phyloP scores from a whole-genome alignment of 2,797 vertebrate species.

The Discoglossus pictus region DNA sequence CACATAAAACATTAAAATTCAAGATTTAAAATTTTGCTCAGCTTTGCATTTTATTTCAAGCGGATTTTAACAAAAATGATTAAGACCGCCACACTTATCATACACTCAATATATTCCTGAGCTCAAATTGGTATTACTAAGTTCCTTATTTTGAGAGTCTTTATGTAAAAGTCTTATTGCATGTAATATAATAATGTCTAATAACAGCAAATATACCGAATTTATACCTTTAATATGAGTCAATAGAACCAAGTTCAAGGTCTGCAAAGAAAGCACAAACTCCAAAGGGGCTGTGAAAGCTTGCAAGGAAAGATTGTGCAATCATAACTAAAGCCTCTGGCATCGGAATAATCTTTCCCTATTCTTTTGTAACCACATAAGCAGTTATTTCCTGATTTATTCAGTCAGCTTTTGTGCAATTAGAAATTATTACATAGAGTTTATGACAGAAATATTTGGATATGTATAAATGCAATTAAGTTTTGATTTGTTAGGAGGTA shows the following conservation, averaged over 20 bases:
- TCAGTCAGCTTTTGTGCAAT: slow-evolving; percentile 9
- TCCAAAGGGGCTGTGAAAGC: not conserved
- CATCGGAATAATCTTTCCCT: not conserved
- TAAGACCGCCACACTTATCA: too few relatives aligned
- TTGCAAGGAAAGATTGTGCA: slow-evolving; percentile 3
- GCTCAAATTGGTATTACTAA: too few relatives aligned
- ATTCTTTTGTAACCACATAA: slow-evolving; percentile 7
- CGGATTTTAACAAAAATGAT: too few relatives aligned
- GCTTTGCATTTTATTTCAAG: too few relatives aligned
- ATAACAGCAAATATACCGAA: not conserved
- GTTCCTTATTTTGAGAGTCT: too few relatives aligned
- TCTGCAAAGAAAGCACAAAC: not conserved
- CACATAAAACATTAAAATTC: too few relatives aligned
- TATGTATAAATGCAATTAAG: slow-evolving; percentile 13
- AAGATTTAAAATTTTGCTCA: too few relatives aligned
- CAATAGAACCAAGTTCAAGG: not conserved
- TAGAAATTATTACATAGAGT: slow-evolving; percentile 10
- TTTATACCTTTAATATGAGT: not conserved
- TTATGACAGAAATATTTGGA: slow-evolving; percentile 14
- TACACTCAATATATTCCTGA: too few relatives aligned
- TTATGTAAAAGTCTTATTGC: too few relatives aligned
- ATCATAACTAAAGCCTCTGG: slow-evolving; percentile 17
- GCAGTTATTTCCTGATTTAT: slow-evolving; percentile 24
- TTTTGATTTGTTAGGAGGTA: slow-evolving; percentile 41
- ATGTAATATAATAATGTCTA: too few relatives aligned